Base-by-base conservation (phyloP, 23 tunicate species). In the Ciona savignyi region DNA sequence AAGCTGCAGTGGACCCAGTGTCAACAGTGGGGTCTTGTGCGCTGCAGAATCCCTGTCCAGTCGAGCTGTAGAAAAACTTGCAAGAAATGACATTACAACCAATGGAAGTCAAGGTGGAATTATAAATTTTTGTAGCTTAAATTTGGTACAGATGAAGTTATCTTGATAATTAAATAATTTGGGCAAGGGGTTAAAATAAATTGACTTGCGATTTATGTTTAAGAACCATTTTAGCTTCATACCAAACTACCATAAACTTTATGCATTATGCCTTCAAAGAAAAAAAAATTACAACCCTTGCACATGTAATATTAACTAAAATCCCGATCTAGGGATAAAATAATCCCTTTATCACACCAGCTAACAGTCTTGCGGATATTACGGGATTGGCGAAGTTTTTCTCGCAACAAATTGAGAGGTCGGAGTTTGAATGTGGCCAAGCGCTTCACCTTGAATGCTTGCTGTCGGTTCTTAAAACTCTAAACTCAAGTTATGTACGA, bases 1-100 rank as follows among this genome's bases (percentile, higher is more conserved):
- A 27, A 49, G 34, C 67, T 81, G 85, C 63, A 25, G 19, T 3
- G 25, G 65, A 34, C 62, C 48, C 22, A 66, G 66, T 25, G 78
- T 66, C 35, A 64, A 73, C 42, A 11, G 65, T 26, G 85, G 77
- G 29, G 85, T 81, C 0, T 32, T 33, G 19, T 72, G 85, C 49
- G 85, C 78, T 63, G 85, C 85, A 2, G 85, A 81, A 65, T 71
- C 78, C 2, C 73, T 81, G 1, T 77, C 85, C 1, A 81, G 85
- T 66, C 85, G 72, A 35, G 78, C 85, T 29, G 85, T 81, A 42
- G 85, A 81, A 9, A 63, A 65, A 23, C 78, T 81, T 23, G 85
- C 85, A 26, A 73, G 66, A 29, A 77, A 77, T 64, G 85, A 81
- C 32, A 49, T 81, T 21, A 30, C 23, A 4, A 42, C 30, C 35